These are phyloP conservation scores for Dinomys branickii DNA, from an alignment of 2,113 vertebrate species.

Conservation along the genomic window DNA sequence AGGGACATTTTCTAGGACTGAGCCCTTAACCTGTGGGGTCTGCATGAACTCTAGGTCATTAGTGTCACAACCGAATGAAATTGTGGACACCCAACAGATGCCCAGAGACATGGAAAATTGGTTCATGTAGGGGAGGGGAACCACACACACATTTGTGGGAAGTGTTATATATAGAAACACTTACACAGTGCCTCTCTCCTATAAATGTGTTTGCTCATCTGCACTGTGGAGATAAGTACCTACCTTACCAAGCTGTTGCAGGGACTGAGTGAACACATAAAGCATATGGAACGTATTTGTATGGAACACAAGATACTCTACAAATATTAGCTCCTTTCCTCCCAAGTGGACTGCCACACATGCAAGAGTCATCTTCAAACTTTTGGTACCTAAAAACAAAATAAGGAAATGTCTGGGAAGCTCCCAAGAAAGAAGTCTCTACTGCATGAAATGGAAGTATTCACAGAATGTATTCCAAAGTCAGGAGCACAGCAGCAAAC, in stretches of 20 bases:
- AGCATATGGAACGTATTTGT: not conserved
- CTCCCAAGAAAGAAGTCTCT: constrained; percentile 21
- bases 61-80: not conserved
- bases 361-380: constrained; percentile 17
- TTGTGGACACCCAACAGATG: not conserved
- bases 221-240: not conserved
- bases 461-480: not conserved
- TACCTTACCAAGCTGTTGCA: not conserved
- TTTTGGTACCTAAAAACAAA: constrained; percentile 13
- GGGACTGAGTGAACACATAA: constrained; percentile 29
- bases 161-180: not conserved
- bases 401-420: constrained; percentile 20
- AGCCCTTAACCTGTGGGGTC: not conserved
- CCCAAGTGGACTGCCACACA: not conserved
- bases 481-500: not conserved
- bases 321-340: constrained; percentile 34
- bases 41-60: not conserved
- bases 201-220: constrained; percentile 39
- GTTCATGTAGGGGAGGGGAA: not conserved
- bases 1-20: not conserved
- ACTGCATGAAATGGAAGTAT: not conserved
- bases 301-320: not conserved
- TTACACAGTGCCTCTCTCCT: not conserved
- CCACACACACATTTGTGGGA: not conserved
- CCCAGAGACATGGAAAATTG: not conserved